Conservation (phyloP, 2,888 invertebrate species). For the Linnaemya vulpina region DNA sequence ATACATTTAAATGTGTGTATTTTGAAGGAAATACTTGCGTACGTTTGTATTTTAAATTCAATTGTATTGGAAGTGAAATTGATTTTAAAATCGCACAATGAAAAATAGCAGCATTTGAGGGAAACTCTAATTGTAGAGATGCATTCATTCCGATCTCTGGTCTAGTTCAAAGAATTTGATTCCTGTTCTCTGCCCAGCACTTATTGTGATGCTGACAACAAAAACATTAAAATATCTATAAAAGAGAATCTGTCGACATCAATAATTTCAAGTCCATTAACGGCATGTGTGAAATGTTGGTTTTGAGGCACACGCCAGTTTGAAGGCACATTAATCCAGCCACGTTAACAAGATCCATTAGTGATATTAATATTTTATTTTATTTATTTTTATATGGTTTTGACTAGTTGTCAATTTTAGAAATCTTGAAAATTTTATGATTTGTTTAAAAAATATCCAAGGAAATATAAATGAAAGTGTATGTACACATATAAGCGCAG, state of each 20-base stretch:
- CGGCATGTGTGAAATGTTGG: conserved; percentile 59
- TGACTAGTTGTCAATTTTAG: conserved; percentile 42
- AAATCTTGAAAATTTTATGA: conserved; percentile 33
- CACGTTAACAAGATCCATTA: conserved; percentile 69
- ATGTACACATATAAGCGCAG: too few species aligned
- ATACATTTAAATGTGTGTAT: neutral
- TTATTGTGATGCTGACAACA: conserved; percentile 33
- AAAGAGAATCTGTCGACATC: conserved; percentile 61
- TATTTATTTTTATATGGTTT: conserved; percentile 19
- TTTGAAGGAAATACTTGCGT: neutral
- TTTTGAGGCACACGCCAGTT: conserved; percentile 48
- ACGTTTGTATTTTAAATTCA: neutral
- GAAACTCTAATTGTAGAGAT: neutral
- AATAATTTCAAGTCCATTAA: conserved; percentile 66
- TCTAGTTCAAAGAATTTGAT: neutral
- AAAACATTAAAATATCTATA: conserved; percentile 44
- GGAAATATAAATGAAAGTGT: too few species aligned
- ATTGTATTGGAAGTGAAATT: conserved; percentile 19
- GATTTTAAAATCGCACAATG: conserved; percentile 12
- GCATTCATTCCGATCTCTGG: neutral
- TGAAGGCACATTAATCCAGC: conserved; percentile 32
- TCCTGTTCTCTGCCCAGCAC: neutral
- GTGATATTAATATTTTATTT: neutral
- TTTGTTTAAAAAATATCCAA: conserved; percentile 35
- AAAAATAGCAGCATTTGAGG: neutral